Evolutionary conservation across 2,797 vertebrate species (phyloP), one percentile per base, ranked within the genome.

Genomic region (Malurus splendens): DNA sequence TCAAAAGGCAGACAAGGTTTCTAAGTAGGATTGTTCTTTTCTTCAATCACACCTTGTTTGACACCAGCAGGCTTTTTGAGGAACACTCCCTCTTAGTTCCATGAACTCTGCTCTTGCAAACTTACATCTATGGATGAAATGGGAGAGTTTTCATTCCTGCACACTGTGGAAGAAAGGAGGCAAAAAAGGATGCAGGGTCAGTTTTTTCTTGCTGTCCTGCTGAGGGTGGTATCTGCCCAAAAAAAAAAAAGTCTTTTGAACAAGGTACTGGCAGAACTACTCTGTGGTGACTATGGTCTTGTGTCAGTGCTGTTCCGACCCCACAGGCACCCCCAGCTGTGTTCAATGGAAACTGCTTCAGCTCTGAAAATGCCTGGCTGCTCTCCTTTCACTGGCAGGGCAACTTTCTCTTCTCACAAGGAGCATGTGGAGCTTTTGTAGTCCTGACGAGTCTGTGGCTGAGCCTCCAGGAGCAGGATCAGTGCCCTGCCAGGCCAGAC

Each of bases 301-400:
- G 1, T 68, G 51, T 50, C 64, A 47, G 56, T 20, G 52, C 56
- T 41, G 14, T 47, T 52, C 60, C 36, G 23, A 47, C 27, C 32
- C 56, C 64, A 32, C 25, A 33, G n/a, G 47, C 75, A 84, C 11
- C 79, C 42, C 41, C 41, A 42, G 20, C 77, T 60, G 7, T 15
- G 44, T 68, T 77, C 60, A 66, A 19, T 17, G 7, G 52, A 56
- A 70, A 18, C 36, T 19, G 23, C 36, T 67, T 52, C 65, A 80
- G 66, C 82, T 44, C 68, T 56, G 60, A 71, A 66, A 51, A 62
- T 39, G 50, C 23, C 45, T 72, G 45, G 42, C 42, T 20, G 22
- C 50, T 70, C 65, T 87, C 42, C 30, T 76, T 62, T 6, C 0
- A 17, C 73, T 19, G 38, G 38, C 0, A 0, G n/a, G 22, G 25